phyloP scores from a whole-genome alignment of 2,888 invertebrate species.

The Limnephilus marmoratus region DNA sequence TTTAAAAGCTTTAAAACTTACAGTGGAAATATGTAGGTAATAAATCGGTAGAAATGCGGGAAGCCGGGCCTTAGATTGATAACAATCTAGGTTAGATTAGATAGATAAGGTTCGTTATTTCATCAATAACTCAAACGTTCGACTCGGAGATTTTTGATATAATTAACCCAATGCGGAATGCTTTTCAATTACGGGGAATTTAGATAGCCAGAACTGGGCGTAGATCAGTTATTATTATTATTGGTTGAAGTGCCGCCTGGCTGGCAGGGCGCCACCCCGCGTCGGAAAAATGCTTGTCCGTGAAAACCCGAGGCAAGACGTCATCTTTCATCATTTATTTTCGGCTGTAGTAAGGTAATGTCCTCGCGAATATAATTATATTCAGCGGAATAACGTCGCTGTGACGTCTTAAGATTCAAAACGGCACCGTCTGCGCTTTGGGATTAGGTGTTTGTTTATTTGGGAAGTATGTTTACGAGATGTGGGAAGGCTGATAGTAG shows the following conservation, averaged over 20 bases:
- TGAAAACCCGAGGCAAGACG: constrained; percentile 17
- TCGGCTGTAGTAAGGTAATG: constrained; percentile 20
- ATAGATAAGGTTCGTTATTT: too few relatives aligned
- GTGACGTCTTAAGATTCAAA: neutral
- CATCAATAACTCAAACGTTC: neutral
- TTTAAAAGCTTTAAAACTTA: too few relatives aligned
- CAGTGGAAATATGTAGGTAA: too few relatives aligned
- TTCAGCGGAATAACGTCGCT: constrained; percentile 5
- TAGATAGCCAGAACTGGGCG: neutral
- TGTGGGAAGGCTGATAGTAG: too few relatives aligned
- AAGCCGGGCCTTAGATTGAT: too few relatives aligned
- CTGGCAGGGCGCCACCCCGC: constrained; percentile 19
- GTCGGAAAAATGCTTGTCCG: constrained; percentile 14
- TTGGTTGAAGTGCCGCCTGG: neutral
- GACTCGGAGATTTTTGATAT: neutral
- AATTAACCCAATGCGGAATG: neutral
- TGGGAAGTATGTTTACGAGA: too few relatives aligned
- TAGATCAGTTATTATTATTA: constrained; percentile 12
- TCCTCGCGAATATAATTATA: constrained; percentile 22
- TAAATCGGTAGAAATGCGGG: too few relatives aligned
- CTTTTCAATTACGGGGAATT: neutral
- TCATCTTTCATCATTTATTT: constrained; percentile 25
- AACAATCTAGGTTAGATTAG: too few relatives aligned
- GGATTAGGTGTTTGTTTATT: too few relatives aligned
- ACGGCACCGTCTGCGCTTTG: too few relatives aligned